Conservation (phyloP, 2,888 invertebrate genomes). For the Patella pellucida region DNA sequence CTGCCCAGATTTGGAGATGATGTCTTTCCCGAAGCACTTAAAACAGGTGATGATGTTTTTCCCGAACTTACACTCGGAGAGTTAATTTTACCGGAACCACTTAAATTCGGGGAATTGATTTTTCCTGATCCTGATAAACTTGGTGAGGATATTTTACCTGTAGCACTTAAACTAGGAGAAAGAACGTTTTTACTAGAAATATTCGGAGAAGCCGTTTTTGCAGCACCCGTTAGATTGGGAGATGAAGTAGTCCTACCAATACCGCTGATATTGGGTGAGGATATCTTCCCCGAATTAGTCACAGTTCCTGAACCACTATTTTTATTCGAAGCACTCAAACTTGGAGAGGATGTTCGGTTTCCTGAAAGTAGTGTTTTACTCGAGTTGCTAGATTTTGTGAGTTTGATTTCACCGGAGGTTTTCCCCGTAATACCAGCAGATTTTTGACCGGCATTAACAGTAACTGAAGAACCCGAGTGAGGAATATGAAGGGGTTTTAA, state of each 20-base stretch:
- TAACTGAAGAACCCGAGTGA: slow-evolving; percentile 50
- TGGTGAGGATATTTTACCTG: slow-evolving; percentile 1
- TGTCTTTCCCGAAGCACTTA: background rate
- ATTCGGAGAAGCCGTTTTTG: background rate
- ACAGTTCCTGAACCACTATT: background rate
- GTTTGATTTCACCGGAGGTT: background rate
- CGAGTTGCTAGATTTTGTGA: background rate
- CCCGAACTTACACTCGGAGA: slow-evolving; percentile 7
- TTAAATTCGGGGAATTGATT: background rate
- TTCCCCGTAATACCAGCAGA: background rate
- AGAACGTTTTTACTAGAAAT: background rate
- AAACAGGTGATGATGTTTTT: background rate
- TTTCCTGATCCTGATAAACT: background rate
- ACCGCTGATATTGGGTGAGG: background rate
- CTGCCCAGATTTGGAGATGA: background rate
- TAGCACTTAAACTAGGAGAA: slow-evolving; percentile 4
- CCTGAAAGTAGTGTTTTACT: background rate
- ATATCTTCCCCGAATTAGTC: background rate
- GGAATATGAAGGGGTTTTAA: slow-evolving; percentile 80
- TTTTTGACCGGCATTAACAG: slow-evolving; percentile 26
- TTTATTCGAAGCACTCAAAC: slow-evolving; percentile 4
- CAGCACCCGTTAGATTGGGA: background rate
- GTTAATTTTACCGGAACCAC: slow-evolving; percentile 7
- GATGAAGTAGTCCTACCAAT: background rate
- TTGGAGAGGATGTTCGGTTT: slow-evolving; percentile 4